Evolutionary conservation across 2,113 vertebrate species (phyloP).

Genomic region (Cyanoderma ruficeps): DNA sequence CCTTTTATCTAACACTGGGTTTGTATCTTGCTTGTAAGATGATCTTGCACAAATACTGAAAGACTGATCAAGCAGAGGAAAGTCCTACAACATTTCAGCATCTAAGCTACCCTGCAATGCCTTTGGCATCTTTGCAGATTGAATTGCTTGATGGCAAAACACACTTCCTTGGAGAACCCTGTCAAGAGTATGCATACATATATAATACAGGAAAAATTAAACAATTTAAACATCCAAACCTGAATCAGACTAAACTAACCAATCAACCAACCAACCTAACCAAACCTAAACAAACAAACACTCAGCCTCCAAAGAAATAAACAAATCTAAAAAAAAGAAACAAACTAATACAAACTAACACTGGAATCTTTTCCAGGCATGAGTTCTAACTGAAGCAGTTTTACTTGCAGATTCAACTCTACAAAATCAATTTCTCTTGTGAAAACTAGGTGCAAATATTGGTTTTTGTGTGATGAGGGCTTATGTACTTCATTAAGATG

Average conservation of each 20-base stretch:
- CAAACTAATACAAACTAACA: neutral
- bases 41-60: neutral
- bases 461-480: conserved; percentile 30
- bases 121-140: neutral
- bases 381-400: neutral
- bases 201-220: neutral
- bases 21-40: neutral
- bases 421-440: conserved; percentile 40
- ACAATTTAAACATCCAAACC: neutral
- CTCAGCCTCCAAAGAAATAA: neutral
- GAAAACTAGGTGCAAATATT: conserved; percentile 56
- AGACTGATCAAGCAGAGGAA: neutral
- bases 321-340: neutral
- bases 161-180: neutral
- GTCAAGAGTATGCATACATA: neutral
- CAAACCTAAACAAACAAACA: neutral
- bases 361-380: neutral
- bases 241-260: neutral
- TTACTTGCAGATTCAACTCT: conserved; percentile 23
- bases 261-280: neutral
- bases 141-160: neutral
- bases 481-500: conserved; percentile 58
- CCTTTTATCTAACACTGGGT: neutral
- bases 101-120: neutral
- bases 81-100: neutral